Conservation (phyloP, 2,113 vertebrate species). For the Jacana jacana region DNA sequence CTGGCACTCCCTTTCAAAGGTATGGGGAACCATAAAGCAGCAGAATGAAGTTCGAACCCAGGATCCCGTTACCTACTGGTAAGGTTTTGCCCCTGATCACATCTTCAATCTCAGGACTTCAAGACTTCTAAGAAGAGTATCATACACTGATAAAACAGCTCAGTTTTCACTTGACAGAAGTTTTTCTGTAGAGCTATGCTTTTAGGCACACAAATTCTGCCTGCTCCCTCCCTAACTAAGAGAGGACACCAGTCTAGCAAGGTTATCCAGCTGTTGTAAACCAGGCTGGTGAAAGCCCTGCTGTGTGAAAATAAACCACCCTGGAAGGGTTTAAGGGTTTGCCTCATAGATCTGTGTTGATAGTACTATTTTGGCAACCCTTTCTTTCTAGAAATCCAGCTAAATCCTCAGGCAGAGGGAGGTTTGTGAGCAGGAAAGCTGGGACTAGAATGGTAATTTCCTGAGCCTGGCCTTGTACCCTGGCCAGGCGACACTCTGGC, state of each 20-base stretch:
- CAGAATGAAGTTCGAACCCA: not conserved
- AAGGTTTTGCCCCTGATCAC: not conserved
- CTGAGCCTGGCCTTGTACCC: not conserved
- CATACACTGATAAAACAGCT: not conserved
- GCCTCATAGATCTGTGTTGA: not conserved
- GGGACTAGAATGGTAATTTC: not conserved
- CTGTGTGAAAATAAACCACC: not conserved
- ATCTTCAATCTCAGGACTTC: not conserved
- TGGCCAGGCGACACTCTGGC: not conserved
- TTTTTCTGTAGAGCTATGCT: not conserved
- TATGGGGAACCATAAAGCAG: accelerated
- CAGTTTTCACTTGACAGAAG: not conserved
- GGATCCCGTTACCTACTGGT: not conserved
- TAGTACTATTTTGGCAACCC: not conserved
- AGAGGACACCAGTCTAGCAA: not conserved
- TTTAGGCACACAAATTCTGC: not conserved
- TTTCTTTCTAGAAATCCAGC: not conserved
- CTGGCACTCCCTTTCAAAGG: not conserved
- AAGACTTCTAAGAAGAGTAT: not conserved
- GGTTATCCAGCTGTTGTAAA: not conserved
- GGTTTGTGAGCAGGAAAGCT: not conserved
- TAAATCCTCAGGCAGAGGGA: not conserved
- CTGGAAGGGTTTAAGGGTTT: not conserved
- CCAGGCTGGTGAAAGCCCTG: not conserved
- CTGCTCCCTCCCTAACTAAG: not conserved